Evolutionary conservation across 2,888 invertebrate species (phyloP).

Genomic region (Diogma glabrata): DNA sequence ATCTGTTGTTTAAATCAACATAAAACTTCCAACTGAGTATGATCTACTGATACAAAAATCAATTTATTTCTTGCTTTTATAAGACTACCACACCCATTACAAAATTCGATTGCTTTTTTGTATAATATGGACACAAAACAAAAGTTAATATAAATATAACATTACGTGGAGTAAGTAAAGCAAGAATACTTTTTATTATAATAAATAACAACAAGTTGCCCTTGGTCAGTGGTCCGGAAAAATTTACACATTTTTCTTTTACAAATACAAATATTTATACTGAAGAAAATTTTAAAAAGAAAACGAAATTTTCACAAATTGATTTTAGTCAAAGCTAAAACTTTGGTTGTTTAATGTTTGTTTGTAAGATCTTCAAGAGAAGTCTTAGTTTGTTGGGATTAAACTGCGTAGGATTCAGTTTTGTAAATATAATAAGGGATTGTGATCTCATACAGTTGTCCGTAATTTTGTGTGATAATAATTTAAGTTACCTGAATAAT

Average conservation of each 20-base stretch:
- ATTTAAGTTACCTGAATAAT: too few relatives aligned
- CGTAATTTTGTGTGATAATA: too few relatives aligned
- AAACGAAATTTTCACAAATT: too few relatives aligned
- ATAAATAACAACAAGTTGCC: slow-evolving; percentile 29
- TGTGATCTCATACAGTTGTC: too few relatives aligned
- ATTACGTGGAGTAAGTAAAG: neutral
- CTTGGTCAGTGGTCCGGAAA: slow-evolving; percentile 38
- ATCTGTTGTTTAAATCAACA: slow-evolving; percentile 27
- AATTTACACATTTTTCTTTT: slow-evolving; percentile 16
- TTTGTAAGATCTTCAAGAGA: too few relatives aligned
- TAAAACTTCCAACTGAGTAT: slow-evolving; percentile 33
- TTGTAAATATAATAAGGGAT: too few relatives aligned
- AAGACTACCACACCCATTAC: slow-evolving; percentile 11
- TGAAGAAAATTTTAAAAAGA: too few relatives aligned
- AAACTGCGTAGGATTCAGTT: too few relatives aligned
- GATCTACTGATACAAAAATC: slow-evolving; percentile 10
- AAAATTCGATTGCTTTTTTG: slow-evolving; percentile 5
- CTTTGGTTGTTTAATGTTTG: too few relatives aligned
- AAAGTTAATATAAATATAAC: neutral
- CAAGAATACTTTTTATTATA: neutral
- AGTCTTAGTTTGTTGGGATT: too few relatives aligned
- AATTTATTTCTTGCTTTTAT: slow-evolving; percentile 10
- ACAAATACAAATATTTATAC: too few relatives aligned
- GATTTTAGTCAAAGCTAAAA: too few relatives aligned
- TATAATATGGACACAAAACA: neutral